Base-by-base conservation (phyloP, 2,797 vertebrate genomes). In the Mus caroli region DNA sequence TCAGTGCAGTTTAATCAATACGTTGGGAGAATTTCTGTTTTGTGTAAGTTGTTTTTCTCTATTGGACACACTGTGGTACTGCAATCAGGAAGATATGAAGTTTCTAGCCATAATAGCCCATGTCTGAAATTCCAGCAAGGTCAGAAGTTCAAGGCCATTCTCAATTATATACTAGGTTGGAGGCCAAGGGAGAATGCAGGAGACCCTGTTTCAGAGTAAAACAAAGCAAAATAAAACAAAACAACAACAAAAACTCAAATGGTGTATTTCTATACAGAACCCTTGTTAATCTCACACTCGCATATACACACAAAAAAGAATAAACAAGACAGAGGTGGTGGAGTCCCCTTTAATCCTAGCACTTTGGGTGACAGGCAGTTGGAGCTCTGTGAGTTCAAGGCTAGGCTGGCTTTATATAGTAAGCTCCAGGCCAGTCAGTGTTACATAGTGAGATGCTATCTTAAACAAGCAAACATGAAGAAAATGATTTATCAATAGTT, bases 81-180 rank as follows among this genome's bases (percentile, higher is more conserved):
- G n/a, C 22, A 89, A 87, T 52, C 31, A 69, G 56, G 84, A 95
- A 96, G 67, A 60, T 5, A 92, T 78, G 56, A 95, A 95, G 82
- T 89, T 89, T 31, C 37, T 89, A 77, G 71, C 37, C 17, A 58
- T 88, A 54, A 17, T 60, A 11, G 28, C 50, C n/a, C 37, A 76
- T 11, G 37, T 58, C 54, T 34, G 37, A 34, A 77, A 89, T 89
- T 13, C 17, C 54, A 60, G 56, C 3, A 60, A 76, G 71, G 37
- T 43, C 71, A 46, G 13, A 43, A 43, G 54, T 76, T 58, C 54
- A 58, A 88, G 54, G 28, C 9, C 54, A 60, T 88, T 60, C 37
- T 88, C 26, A 60, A 40, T 12, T 88, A 37, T 15, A 76, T 60
- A 88, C 17, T 76, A 37, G 76, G 6, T 34, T 22, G 9, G 28